Evolutionary conservation across 2,113 vertebrate species (phyloP).

Genomic region (Triplophysa tibetana): DNA sequence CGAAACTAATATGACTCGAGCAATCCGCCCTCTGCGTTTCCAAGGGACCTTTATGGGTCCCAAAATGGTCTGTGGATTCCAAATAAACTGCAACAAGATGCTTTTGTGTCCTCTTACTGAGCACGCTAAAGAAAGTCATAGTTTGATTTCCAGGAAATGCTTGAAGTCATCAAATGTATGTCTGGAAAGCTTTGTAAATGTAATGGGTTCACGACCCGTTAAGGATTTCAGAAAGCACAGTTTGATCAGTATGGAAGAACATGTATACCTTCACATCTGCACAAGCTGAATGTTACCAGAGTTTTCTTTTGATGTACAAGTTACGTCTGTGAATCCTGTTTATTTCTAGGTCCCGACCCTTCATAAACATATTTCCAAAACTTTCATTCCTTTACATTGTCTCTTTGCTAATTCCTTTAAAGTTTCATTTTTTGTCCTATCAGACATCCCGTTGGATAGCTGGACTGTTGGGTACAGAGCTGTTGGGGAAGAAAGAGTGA

Average conservation of each 20-base stretch:
- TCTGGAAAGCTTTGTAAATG: background rate
- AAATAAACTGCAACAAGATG: background rate
- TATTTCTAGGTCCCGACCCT: no score
- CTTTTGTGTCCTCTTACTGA: background rate
- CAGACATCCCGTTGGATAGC: conserved; percentile 46
- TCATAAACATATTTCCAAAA: no score
- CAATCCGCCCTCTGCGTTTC: background rate
- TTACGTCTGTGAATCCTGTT: no score
- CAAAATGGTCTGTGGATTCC: background rate
- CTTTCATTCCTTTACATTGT: background rate
- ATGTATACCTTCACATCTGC: background rate
- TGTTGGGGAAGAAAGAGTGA: conserved; percentile 71
- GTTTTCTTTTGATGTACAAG: no score
- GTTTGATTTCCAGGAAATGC: background rate
- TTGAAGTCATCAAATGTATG: background rate
- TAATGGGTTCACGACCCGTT: background rate
- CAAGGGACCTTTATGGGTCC: background rate
- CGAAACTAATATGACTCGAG: conserved; percentile 6
- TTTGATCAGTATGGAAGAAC: no score
- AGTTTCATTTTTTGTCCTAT: background rate
- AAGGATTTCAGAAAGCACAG: background rate
- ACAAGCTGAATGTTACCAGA: background rate
- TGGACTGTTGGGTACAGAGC: conserved; percentile 53
- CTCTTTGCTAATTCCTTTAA: no score
- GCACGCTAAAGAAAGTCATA: background rate